Conservation (phyloP, 2,888 invertebrate genomes). For the Lasioglossum zephyrum region DNA sequence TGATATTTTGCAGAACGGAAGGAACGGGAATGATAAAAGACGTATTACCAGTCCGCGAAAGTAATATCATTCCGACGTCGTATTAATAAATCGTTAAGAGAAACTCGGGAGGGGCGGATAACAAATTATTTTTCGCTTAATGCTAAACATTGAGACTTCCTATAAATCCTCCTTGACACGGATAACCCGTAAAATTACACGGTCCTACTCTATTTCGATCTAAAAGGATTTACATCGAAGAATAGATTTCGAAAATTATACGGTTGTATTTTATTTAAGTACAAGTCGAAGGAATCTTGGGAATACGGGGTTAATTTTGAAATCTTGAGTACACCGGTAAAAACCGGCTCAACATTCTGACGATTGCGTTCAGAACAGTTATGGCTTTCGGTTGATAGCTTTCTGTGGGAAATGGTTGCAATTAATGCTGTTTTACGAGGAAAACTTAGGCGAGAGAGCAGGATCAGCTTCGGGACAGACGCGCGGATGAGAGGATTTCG, state of each 20-base stretch:
- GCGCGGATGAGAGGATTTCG: constrained; percentile 79
- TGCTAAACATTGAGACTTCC: not conserved
- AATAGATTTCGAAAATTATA: no score
- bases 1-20: constrained; percentile 24
- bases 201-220: not conserved
- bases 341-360: not conserved
- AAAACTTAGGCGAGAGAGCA: constrained; percentile 43
- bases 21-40: not conserved
- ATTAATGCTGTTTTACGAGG: constrained; percentile 67
- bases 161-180: not conserved
- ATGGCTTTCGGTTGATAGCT: not conserved
- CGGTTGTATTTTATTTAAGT: not conserved
- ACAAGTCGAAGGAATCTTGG: not conserved
- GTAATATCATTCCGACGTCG: not conserved
- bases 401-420: constrained; percentile 42
- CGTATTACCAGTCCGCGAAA: not conserved
- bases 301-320: not conserved
- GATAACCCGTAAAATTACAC: not conserved
- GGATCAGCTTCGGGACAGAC: constrained; percentile 65
- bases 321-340: not conserved
- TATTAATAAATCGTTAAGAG: constrained; percentile 38
- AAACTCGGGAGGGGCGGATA: not conserved
- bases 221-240: not conserved
- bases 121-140: constrained; percentile 1
- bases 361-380: not conserved